Evolutionary conservation across 2,797 vertebrate genomes (phyloP), one percentile per base, ranked within the genome.

Genomic region (Acanthurus lineatus): DNA sequence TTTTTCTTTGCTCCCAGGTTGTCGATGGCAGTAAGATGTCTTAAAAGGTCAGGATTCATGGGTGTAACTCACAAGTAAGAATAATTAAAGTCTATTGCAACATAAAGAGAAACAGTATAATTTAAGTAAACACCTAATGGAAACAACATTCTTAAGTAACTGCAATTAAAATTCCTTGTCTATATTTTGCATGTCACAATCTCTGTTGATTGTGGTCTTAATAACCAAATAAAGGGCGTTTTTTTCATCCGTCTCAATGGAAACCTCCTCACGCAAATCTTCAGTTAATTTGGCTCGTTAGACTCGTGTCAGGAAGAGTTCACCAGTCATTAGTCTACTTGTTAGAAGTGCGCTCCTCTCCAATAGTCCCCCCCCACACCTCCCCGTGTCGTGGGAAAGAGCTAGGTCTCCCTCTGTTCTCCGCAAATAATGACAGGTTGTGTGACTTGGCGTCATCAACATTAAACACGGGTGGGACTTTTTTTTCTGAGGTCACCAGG

Each of bases 391-490:
- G 63, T 77, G 67, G 67, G 74, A 79, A 81, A 77, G 52, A 73
- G 73, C 57, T 38, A 17, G 16, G 16, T 73, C 49, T 58, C 22
- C 86, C 77, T 84, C 58, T 84, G 79, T 66, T 77, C 69, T 65
- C 38, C 60, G 74, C 56, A 20, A 83, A 87, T 89, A 85, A 90
- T 89, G 61, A 89, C 78, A 82, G 79, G 84, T 86, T 85, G 65
- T 57, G 84, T 79, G 82, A 81, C 59, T 61, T 54, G 63, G 69
- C 56, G 10, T 77, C 80, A 76, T 85, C 84, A 78, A 79, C 74
- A 28, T 74, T 80, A 69, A 78, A 81, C 75, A 68, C 40, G 73
- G 83, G 82, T 22, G 85, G 83, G 68, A 32, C 64, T 62, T 32
- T 32, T 32, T 32, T 32, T 32, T 32, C 28, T 32, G 28, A 73